phyloP scores from a whole-genome alignment of 2,888 invertebrate species.

The Trichogramma evanescens region DNA sequence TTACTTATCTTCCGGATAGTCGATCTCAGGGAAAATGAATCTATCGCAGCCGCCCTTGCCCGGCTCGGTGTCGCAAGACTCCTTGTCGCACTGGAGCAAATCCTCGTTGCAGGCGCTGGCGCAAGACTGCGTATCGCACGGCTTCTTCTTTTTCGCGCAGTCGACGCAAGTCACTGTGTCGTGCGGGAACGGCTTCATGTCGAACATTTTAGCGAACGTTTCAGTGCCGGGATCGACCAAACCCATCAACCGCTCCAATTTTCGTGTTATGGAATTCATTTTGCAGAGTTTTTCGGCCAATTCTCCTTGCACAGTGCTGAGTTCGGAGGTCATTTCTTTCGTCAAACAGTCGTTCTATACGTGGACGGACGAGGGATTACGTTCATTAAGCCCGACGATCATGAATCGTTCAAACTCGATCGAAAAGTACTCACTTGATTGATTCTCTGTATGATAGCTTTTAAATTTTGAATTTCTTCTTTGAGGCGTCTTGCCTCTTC shows the following conservation, averaged over 20 bases:
- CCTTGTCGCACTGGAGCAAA: neutral
- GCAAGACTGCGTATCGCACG: neutral
- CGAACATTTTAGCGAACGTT: slow-evolving; percentile 35
- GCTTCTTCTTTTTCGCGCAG: neutral
- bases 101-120: neutral
- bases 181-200: slow-evolving; percentile 31
- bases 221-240: slow-evolving; percentile 40
- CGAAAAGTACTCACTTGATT: no score
- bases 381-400: neutral
- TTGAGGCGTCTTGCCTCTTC: neutral
- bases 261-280: slow-evolving; percentile 57
- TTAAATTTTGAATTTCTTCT: slow-evolving; percentile 6
- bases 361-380: neutral
- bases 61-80: neutral
- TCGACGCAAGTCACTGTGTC: neutral
- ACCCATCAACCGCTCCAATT: slow-evolving; percentile 53
- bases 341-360: slow-evolving; percentile 55
- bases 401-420: no score
- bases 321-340: slow-evolving; percentile 36
- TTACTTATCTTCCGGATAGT: slow-evolving; percentile 40
- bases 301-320: no score
- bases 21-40: slow-evolving; percentile 34
- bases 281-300: slow-evolving; percentile 51
- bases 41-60: slow-evolving; percentile 15
- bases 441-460: neutral